Evolutionary conservation across 1,140 invertebrate genomes (phyloP).

Genomic region (Drosophila fuyamai): DNA sequence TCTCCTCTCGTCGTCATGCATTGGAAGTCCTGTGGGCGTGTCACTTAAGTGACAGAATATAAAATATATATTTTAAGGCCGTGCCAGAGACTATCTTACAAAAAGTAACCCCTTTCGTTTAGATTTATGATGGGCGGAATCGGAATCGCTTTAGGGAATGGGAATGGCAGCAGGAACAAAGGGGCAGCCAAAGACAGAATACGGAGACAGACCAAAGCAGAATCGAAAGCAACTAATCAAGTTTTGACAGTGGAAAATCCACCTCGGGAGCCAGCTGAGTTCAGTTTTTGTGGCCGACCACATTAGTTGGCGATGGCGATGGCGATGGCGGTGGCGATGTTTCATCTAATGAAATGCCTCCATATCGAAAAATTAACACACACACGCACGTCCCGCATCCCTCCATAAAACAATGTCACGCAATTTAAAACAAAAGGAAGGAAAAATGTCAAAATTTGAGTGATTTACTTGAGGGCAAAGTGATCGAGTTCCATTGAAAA

Average conservation of each 20-base stretch:
- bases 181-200: slow-evolving; percentile 6
- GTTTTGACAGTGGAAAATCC: slow-evolving; percentile 76
- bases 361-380: slow-evolving; percentile 52
- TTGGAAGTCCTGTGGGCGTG: slow-evolving; percentile 49
- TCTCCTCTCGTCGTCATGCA: slow-evolving; percentile 1
- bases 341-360: slow-evolving; percentile 68
- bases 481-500: slow-evolving; percentile 63
- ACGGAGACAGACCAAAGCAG: slow-evolving; percentile 32
- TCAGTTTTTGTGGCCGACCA: slow-evolving; percentile 34
- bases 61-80: slow-evolving; percentile 60
- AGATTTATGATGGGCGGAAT: slow-evolving; percentile 73
- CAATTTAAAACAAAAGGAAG: slow-evolving; percentile 66
- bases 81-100: slow-evolving; percentile 33
- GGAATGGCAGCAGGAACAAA: slow-evolving; percentile 28
- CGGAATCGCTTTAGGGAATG: slow-evolving; percentile 20
- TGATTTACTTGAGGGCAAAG: slow-evolving; percentile 74
- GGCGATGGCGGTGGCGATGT: slow-evolving; percentile 42
- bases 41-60: slow-evolving; percentile 59
- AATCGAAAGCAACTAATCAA: slow-evolving; percentile 77
- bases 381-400: slow-evolving; percentile 36
- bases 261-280: slow-evolving; percentile 62
- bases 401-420: slow-evolving; percentile 82
- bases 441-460: slow-evolving; percentile 82
- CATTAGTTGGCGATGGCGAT: slow-evolving; percentile 17
- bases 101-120: slow-evolving; percentile 66